These are phyloP conservation scores for Coregonus clupeaformis DNA, from an alignment of 2,113 vertebrate genomes.

Conservation along the genomic window DNA sequence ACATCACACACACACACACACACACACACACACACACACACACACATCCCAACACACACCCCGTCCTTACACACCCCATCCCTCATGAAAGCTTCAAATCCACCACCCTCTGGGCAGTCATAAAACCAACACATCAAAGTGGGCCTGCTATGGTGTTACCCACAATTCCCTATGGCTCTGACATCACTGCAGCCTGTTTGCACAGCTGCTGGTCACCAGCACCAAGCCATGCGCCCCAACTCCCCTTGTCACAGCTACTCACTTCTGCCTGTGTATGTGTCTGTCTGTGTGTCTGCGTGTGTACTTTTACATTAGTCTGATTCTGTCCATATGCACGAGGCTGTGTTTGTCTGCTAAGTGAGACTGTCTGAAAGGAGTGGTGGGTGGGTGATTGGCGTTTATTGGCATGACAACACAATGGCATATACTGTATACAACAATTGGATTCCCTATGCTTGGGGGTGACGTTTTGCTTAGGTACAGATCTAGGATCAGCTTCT, in stretches of 20 bases:
- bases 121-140: conserved; percentile 61
- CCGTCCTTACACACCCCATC: conserved; percentile 1
- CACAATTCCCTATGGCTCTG: conserved; percentile 59
- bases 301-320: neutral
- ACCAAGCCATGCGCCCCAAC: conserved; percentile 39
- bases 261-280: conserved; percentile 29
- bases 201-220: conserved; percentile 55
- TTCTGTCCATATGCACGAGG: neutral
- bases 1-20: conserved; percentile 22
- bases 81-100: too few relatives aligned
- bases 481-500: too few relatives aligned
- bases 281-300: conserved; percentile 1
- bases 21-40: conserved; percentile 25
- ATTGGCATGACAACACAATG: conserved; percentile 30
- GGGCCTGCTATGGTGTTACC: conserved; percentile 38
- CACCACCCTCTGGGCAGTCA: conserved; percentile 17
- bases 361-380: conserved; percentile 39
- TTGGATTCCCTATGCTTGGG: too few relatives aligned
- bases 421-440: too few relatives aligned
- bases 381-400: conserved; percentile 19
- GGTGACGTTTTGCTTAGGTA: too few relatives aligned
- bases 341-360: conserved; percentile 36
- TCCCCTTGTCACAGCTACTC: conserved; percentile 40
- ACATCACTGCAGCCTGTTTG: conserved; percentile 69
- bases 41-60: neutral